Evolutionary conservation across 2,797 vertebrate species (phyloP).

Genomic region (Novumbra hubbsi): DNA sequence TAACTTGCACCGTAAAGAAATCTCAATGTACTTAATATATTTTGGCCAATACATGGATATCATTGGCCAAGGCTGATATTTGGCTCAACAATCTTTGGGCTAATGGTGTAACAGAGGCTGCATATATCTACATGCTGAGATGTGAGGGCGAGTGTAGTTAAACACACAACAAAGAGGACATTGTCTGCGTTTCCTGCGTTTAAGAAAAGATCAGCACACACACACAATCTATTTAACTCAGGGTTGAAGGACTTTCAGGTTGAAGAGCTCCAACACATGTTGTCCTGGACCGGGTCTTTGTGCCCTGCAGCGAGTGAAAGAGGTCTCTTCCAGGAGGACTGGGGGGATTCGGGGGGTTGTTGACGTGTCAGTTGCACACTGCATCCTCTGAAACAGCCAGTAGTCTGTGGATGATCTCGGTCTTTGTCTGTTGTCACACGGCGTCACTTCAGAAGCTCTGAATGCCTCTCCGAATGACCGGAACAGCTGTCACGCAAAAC

Average conservation of each 20-base stretch:
- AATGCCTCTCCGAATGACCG: constrained; percentile 73
- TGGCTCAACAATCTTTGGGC: no score
- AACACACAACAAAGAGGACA: no score
- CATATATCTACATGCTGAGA: no score
- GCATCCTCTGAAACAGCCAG: constrained; percentile 74
- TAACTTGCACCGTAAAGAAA: no score
- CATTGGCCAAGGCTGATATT: no score
- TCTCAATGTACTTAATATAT: no score
- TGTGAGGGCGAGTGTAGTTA: no score
- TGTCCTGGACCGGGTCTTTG: constrained; percentile 65
- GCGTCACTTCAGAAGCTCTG: constrained; percentile 68
- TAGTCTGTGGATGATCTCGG: constrained; percentile 80
- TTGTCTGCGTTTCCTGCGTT: not conserved
- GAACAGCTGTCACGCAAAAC: constrained; percentile 86
- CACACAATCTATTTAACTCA: constrained; percentile 41
- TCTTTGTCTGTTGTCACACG: constrained; percentile 82
- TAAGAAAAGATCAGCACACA: constrained; percentile 23
- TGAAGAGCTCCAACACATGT: constrained; percentile 81
- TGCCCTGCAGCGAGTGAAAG: constrained; percentile 78
- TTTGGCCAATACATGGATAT: no score
- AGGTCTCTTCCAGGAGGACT: constrained; percentile 79
- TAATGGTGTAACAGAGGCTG: no score
- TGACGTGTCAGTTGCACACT: constrained; percentile 86
- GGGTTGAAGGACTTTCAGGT: constrained; percentile 51
- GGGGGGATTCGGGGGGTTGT: constrained; percentile 73